Base-by-base conservation (phyloP, 2,888 invertebrate genomes). In the Morpho achilles region DNA sequence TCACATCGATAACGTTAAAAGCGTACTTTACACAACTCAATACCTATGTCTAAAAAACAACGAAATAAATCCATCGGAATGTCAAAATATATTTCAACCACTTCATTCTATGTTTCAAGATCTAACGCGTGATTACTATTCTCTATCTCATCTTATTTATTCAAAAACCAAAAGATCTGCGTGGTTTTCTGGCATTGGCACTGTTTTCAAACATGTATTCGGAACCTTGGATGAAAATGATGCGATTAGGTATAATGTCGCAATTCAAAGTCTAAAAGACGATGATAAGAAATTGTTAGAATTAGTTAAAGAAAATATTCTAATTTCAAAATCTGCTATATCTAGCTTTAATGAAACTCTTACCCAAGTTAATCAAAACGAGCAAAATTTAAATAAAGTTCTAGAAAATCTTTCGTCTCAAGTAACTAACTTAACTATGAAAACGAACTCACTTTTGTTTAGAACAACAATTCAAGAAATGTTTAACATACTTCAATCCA, bases 161-260 rank as follows among this genome's bases (percentile, higher is more conserved):
- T 55, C 8, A 8, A 60, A 58, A 58, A 8, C 9, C 7, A 67
- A 63, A 56, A 60, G 69, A 8, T 50, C 56, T 5, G 62, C 69
- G 3, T 69, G 69, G 69, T 48, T 69, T 7, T 60, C 61, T 10
- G 66, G 62, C 1, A 52, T 68, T n/a, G 70, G 70, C 2, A 58
- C 63, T 7, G 32, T 64, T 1, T 53, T 63, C 8, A 70, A 70
- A 65, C 54, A 62, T 23, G 54, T 69, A n/a, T 69, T 69, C 49
- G 70, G 69, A 1, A 67, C 70, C 43, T 42, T 70, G 40, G 64
- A 69, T 22, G 68, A 69, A 57, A 50, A 69, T 8, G 68, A 70
- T 48, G 68, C 60, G 9, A 9, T 67, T 0, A 63, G 53, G 42
- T 70, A 68, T 50, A 56, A 69, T 43, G 46, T 62, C 0, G 66